Base-by-base conservation (phyloP, 2,113 vertebrate genomes). In the Myiopsitta monachus region DNA sequence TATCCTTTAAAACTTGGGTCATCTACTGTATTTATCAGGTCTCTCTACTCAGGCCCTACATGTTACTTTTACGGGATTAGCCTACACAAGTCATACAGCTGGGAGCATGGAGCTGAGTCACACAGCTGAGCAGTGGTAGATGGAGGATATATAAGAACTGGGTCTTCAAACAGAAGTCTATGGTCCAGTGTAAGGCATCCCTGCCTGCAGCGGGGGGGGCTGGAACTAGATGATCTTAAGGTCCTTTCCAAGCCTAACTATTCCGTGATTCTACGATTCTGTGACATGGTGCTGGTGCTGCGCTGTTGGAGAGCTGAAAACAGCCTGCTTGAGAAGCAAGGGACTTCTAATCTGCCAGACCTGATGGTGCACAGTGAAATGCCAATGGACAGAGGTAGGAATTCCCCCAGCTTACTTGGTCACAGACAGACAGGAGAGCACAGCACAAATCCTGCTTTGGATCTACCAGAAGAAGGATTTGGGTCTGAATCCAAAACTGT, bases 51-150 rank as follows among this genome's bases (percentile, higher is more conserved):
- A 59, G 18, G 7, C 21, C 18, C 5, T 79, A 10, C 6, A 7
- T 31, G 16, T 51, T 83, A 30, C 9, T 77, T 12, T 63, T 41
- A 38, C 21, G 61, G 17, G 9, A 12, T 2, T 70, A 38, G 7
- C 9, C 15, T 72, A 23, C 57, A 38, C 8, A 49, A 75, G 41
- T 14, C 49, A 16, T 0, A 26, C 27, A 80, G 19, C 1, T 68
- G 31, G n/a, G n/a, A 8, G 2, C 38, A 30, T 1, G 19, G 28
- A 66, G 21, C 17, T 0, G 0, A 84, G 31, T 78, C 63, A 30
- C 30, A 36, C 68, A 52, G 30, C 14, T 82, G 77, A 64, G 41
- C 0, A 3, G 38, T 41, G 30, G 14, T 10, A 81, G 66, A 15
- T 76, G 36, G 24, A 59, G 12, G 12, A 18, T 52, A 3, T 61